These are phyloP conservation scores for Megaptera novaeangliae DNA, from an alignment of 2,113 vertebrate species.

Conservation along the genomic window DNA sequence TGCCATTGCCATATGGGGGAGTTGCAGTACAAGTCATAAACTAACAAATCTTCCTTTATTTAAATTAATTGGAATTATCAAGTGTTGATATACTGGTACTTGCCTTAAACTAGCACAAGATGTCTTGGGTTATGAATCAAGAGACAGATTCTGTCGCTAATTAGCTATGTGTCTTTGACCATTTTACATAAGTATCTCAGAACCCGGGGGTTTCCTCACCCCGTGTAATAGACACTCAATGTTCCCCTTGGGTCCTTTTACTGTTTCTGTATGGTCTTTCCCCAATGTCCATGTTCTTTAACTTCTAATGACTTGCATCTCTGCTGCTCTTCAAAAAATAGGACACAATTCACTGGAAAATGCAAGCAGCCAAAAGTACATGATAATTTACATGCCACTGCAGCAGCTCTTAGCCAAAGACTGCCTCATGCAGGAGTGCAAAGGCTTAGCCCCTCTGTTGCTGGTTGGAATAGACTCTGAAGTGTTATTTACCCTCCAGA, in stretches of 20 bases:
- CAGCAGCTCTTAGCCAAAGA: neutral
- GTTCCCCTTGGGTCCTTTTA: neutral
- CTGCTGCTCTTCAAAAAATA: neutral
- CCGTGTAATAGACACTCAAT: neutral
- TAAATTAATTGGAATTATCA: neutral
- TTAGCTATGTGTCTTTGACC: neutral
- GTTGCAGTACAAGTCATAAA: neutral
- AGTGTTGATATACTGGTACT: neutral
- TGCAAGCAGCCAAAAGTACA: neutral
- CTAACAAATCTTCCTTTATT: neutral
- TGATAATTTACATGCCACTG: neutral
- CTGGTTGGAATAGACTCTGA: neutral
- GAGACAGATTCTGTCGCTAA: neutral
- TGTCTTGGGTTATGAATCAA: neutral
- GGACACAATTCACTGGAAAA: neutral
- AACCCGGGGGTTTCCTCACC: neutral
- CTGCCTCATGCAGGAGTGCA: neutral
- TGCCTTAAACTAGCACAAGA: neutral
- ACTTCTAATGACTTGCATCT: neutral
- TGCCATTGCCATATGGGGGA: neutral
- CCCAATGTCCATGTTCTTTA: neutral
- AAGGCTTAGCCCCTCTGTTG: neutral
- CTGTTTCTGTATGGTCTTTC: neutral
- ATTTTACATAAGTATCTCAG: neutral
- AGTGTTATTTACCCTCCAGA: neutral